Percentiles rank a stretch among this genome's conserved stretches.
phyloP scores from a whole-genome alignment of 2,797 vertebrate genomes.

The Denticeps clupeoides region DNA sequence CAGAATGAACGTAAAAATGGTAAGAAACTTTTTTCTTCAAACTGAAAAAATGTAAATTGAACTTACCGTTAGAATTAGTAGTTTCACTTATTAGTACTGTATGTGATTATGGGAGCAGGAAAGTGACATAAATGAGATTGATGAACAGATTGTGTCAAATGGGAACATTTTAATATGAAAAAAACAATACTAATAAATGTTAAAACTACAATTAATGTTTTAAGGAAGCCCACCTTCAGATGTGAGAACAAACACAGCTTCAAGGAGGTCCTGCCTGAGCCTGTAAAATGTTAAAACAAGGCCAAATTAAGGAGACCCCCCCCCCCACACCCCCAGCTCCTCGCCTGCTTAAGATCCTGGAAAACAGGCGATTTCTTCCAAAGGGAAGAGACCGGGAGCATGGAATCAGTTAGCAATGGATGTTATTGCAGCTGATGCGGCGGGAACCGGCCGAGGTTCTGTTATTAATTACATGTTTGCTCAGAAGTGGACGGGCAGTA shows the following conservation, averaged over 20 bases:
- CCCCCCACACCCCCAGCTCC: slow-evolving; percentile 26
- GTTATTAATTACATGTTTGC: slow-evolving; percentile 36
- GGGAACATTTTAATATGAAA: too few relatives aligned
- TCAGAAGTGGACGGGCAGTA: slow-evolving; percentile 16
- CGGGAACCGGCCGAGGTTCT: slow-evolving; percentile 17
- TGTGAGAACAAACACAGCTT: slow-evolving; percentile 39
- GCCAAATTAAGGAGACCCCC: slow-evolving; percentile 4
- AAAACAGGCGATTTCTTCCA: slow-evolving; percentile 54
- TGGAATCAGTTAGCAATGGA: slow-evolving; percentile 52
- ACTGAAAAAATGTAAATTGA: too few relatives aligned
- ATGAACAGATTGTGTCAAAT: too few relatives aligned
- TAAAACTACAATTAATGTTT: too few relatives aligned
- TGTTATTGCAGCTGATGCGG: slow-evolving; percentile 58
- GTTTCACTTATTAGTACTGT: too few relatives aligned
- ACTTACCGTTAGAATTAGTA: too few relatives aligned
- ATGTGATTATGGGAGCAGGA: too few relatives aligned
- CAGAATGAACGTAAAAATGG: slow-evolving; percentile 56
- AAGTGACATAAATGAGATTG: too few relatives aligned
- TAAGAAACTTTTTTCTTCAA: slow-evolving; percentile 2
- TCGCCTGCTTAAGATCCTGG: slow-evolving; percentile 48
- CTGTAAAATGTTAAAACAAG: slow-evolving; percentile 30
- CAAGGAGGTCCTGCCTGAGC: slow-evolving; percentile 48
- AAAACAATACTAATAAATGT: too few relatives aligned
- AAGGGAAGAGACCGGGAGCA: slow-evolving; percentile 38
- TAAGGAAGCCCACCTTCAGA: slow-evolving; percentile 26